Conservation (phyloP, 2,888 invertebrate species). For the Conchocele bisecta region DNA sequence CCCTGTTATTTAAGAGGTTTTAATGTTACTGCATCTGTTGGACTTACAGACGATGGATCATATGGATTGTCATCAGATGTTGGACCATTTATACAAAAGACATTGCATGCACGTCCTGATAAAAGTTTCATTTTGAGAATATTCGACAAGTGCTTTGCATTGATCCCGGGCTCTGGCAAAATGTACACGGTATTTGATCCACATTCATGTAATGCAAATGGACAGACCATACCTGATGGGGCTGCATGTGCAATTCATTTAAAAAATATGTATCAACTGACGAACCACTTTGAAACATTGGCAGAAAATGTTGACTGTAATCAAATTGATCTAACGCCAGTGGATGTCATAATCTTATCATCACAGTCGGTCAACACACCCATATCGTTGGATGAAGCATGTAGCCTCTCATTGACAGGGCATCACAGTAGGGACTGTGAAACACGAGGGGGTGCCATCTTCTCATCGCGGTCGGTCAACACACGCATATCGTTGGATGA, state of each 20-base stretch:
- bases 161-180: not conserved
- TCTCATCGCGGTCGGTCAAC: too few species aligned
- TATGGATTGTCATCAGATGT: not conserved
- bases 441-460: too few species aligned
- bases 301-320: too few species aligned
- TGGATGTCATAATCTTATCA: too few species aligned
- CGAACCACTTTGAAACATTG: too few species aligned
- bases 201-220: not conserved
- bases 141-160: not conserved
- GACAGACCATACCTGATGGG: not conserved
- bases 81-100: not conserved
- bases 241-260: not conserved
- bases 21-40: not conserved
- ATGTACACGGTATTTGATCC: not conserved
- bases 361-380: too few species aligned
- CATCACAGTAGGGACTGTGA: too few species aligned
- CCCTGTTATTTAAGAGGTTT: not conserved
- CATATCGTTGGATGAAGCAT: too few species aligned
- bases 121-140: not conserved
- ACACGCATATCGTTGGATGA: too few species aligned
- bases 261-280: too few species aligned
- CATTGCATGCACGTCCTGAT: not conserved
- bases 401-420: too few species aligned
- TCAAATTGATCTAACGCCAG: too few species aligned
- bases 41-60: not conserved